Base-by-base conservation (phyloP, 2,888 invertebrate species). In the Phanerotoma sp. region DNA sequence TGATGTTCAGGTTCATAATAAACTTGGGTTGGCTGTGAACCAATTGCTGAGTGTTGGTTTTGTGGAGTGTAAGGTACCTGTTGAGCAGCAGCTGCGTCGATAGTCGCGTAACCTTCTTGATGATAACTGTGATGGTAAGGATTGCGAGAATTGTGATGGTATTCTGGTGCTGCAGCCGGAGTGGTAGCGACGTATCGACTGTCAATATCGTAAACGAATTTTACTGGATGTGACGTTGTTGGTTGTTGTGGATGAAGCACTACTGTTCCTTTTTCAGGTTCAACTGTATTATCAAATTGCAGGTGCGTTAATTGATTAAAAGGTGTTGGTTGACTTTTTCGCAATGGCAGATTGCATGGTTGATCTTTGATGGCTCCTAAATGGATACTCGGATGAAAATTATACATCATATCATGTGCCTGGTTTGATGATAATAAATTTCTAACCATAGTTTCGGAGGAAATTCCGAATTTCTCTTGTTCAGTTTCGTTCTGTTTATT, bases 341-440 rank as follows among this genome's bases (percentile, higher is more conserved):
- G 46, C 1, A 53, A 30, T n/a, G 55, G 55, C 28, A 51, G 40
- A 7, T 54, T 55, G 16, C 49, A 4, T 35, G 59, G 48, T 10
- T 66, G 57, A 13, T 63, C 60, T 3, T 61, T 61, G 51, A 71
- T 70, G 28, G 63, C 64, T 0, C 73, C 72, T 1, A 73, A 61
- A 41, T 72, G 71, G 6, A 63, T 41, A 53, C 74, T 74, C 7
- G 74, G 73, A 18, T 58, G 61, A 49, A 70, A 70, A 5, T 48
- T 58, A 21, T 32, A 33, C 2, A 28, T 21, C 15, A 22, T 48
- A 20, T 33, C 40, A 18, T n/a, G 15, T 18, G 16, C 7, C 13
- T n/a, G n/a, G n/a, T n/a, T n/a, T n/a, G 54, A 37, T 47, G 16
- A 9, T 21, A 13, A 35, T 3, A 25, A 18, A 47, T 45, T 45